A percentile compares a stretch with the other conserved stretches of the same genome.
phyloP scores from a whole-genome alignment of 2,797 vertebrate species.

The Geotrypetes seraphini region DNA sequence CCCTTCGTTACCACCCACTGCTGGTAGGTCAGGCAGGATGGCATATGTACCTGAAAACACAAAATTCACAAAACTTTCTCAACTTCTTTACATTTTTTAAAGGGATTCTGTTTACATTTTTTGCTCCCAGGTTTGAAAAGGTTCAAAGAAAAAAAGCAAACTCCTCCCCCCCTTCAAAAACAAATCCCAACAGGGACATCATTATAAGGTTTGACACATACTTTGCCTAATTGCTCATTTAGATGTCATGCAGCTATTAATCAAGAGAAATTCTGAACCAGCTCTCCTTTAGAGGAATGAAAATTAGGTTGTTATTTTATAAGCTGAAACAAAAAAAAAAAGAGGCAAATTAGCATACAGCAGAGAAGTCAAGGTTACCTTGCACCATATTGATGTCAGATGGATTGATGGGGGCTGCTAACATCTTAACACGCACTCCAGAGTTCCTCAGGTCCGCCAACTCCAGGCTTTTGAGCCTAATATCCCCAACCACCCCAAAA shows the following conservation, averaged over 20 bases:
- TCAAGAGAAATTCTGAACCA: conserved; percentile 2
- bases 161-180: not conserved
- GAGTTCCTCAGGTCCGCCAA: conserved; percentile 48
- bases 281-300: not conserved
- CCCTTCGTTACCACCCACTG: conserved; percentile 86
- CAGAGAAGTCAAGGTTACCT: conserved; percentile 49
- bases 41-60: conserved; percentile 74
- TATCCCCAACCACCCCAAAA: no score
- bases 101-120: not conserved
- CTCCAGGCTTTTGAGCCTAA: conserved; percentile 69
- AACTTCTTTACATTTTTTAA: no score
- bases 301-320: not conserved
- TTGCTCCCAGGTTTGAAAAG: not conserved
- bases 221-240: not conserved
- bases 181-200: not conserved
- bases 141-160: not conserved
- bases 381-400: conserved; percentile 95
- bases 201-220: not conserved
- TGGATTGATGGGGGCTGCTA: conserved; percentile 89
- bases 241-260: not conserved
- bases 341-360: conserved; percentile 9
- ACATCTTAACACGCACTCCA: conserved; percentile 69
- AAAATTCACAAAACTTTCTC: not conserved
- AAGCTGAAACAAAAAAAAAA: conserved; percentile 3
- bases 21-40: conserved; percentile 70